Evolutionary conservation across 2,888 invertebrate genomes (phyloP).

Genomic region (Antheraea assamensis): DNA sequence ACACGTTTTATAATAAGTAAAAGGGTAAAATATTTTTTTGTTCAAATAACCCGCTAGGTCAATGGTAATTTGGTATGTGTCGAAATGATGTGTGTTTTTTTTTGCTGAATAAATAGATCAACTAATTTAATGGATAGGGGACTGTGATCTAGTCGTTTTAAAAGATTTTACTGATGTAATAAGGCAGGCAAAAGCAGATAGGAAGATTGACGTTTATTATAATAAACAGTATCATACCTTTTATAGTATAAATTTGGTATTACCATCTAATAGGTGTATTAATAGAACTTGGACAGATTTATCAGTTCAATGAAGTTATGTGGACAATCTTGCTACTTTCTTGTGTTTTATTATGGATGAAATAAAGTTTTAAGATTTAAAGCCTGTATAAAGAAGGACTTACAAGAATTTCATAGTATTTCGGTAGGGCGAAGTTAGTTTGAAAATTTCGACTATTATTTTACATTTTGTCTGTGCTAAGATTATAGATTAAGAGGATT

Average conservation of each 20-base stretch:
- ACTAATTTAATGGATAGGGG: too few relatives aligned
- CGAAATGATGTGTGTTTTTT: neutral
- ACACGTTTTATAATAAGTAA: neutral
- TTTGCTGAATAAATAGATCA: too few relatives aligned
- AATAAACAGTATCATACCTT: too few relatives aligned
- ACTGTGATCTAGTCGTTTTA: too few relatives aligned
- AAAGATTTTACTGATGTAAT: too few relatives aligned
- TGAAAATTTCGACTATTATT: neutral
- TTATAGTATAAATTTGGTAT: neutral
- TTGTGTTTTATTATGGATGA: neutral
- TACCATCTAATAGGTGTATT: neutral
- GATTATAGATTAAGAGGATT: neutral
- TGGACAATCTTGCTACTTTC: neutral
- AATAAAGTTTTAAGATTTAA: neutral
- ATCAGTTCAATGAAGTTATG: neutral
- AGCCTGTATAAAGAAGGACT: neutral
- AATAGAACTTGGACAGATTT: neutral
- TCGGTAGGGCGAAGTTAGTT: neutral
- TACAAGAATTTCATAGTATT: neutral
- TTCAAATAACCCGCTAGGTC: neutral
- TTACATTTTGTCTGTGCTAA: neutral
- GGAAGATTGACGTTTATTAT: too few relatives aligned
- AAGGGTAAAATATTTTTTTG: neutral
- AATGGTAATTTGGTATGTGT: neutral
- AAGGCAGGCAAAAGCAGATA: too few relatives aligned